These are phyloP conservation scores for Mystacides longicornis DNA, from an alignment of 2,888 invertebrate species.

Conservation along the genomic window DNA sequence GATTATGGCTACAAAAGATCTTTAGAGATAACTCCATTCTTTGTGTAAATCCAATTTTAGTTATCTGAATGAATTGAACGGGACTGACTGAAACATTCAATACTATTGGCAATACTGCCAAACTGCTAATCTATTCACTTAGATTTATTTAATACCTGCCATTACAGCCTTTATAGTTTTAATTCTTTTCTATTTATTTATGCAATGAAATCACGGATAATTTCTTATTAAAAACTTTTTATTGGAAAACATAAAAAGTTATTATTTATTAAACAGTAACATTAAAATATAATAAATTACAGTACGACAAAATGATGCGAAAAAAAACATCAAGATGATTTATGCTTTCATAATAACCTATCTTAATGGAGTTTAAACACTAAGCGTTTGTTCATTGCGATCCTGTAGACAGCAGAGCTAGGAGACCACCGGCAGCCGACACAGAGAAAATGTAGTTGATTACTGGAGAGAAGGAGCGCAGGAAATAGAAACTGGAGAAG, in stretches of 20 bases:
- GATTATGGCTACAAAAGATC: too few species aligned
- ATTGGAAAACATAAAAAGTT: neutral
- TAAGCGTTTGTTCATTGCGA: constrained; percentile 41
- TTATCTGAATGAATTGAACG: too few species aligned
- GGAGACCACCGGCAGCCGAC: constrained; percentile 77
- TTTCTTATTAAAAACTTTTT: neutral
- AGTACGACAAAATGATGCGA: constrained; percentile 5
- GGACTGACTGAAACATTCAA: too few species aligned
- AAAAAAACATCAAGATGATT: neutral
- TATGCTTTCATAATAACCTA: too few species aligned
- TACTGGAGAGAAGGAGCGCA: constrained; percentile 82
- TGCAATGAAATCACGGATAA: too few species aligned
- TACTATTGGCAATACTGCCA: too few species aligned
- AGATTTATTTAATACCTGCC: too few species aligned
- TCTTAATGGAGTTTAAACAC: constrained; percentile 3
- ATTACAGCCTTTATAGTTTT: too few species aligned
- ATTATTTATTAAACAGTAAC: neutral
- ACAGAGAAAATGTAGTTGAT: constrained; percentile 93
- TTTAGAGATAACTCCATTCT: too few species aligned
- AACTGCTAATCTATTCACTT: too few species aligned
- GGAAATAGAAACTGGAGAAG: constrained; percentile 86
- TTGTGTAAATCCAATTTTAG: too few species aligned
- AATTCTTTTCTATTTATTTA: too few species aligned
- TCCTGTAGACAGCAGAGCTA: constrained; percentile 94
- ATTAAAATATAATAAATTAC: constrained; percentile 7